Evolutionary conservation across 1,140 invertebrate genomes (phyloP).

Genomic region (Coelopa frigida): DNA sequence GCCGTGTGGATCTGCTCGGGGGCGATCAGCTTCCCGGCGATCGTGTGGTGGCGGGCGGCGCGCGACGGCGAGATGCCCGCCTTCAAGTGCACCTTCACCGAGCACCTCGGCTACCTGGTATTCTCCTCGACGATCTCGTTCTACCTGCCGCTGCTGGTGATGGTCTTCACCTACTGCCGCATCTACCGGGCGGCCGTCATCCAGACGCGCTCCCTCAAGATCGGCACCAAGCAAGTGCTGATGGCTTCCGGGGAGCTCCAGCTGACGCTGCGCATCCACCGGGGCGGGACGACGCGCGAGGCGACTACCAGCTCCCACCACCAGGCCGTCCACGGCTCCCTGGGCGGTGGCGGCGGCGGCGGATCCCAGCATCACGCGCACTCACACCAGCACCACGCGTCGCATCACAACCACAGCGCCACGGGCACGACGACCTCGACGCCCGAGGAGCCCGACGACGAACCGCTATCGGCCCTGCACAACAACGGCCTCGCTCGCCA

Average conservation of each 20-base stretch:
- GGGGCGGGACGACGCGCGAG: slow-evolving; percentile 68
- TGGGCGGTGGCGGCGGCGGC: slow-evolving; percentile 17
- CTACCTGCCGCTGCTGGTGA: slow-evolving; percentile 92
- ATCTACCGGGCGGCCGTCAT: slow-evolving; percentile 91
- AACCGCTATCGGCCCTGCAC: slow-evolving; percentile 63
- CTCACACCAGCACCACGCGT: slow-evolving; percentile 28
- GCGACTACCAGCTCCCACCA: slow-evolving; percentile 28
- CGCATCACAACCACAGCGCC: slow-evolving; percentile 36
- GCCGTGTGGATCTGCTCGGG: slow-evolving; percentile 89
- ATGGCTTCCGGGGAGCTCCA: slow-evolving; percentile 73
- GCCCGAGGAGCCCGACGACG: slow-evolving; percentile 60
- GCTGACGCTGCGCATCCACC: slow-evolving; percentile 79
- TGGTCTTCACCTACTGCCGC: slow-evolving; percentile 95
- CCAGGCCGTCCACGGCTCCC: slow-evolving; percentile 22
- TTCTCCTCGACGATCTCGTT: slow-evolving; percentile 96
- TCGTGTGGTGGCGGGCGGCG: slow-evolving; percentile 86
- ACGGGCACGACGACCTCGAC: slow-evolving; percentile 53
- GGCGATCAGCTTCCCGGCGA: slow-evolving; percentile 92
- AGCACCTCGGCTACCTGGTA: slow-evolving; percentile 83
- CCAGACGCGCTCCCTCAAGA: slow-evolving; percentile 83
- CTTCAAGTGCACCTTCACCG: slow-evolving; percentile 84
- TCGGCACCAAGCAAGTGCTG: slow-evolving; percentile 80
- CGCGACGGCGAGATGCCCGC: slow-evolving; percentile 64
- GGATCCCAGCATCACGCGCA: slow-evolving; percentile 35
- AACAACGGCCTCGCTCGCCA: slow-evolving; percentile 62